A percentile compares a stretch with the other conserved stretches of the same genome.
Conservation (phyloP, 2,888 invertebrate genomes). For the Nephrotoma appendiculata region DNA sequence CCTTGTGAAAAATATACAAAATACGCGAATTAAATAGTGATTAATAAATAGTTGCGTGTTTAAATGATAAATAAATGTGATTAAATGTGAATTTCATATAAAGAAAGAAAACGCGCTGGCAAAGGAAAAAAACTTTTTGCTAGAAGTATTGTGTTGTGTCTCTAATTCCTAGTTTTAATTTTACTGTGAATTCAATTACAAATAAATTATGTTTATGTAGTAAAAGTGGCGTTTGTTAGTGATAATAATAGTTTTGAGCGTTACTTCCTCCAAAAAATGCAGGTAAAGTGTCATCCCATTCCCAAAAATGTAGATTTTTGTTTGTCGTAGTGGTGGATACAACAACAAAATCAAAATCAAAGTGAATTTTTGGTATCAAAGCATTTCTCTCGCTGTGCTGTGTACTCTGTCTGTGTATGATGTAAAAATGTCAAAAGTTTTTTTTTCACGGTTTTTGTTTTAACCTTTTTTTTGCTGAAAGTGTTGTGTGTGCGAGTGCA, state of each 20-base stretch:
- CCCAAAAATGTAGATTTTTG: neutral
- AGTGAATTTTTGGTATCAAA: neutral
- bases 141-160: neutral
- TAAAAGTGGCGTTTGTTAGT: constrained; percentile 31
- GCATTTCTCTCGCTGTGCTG: neutral
- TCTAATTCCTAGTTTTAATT: neutral
- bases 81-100: neutral
- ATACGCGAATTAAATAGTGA: neutral
- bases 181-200: neutral
- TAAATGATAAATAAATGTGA: neutral
- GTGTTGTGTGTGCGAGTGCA: neutral
- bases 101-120: neutral
- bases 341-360: neutral
- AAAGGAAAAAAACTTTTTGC: neutral
- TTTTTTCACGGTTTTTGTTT: neutral
- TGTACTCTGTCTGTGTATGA: neutral
- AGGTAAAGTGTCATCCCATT: constrained; percentile 18
- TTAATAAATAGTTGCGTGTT: neutral
- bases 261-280: constrained; percentile 31
- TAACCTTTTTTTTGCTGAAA: neutral
- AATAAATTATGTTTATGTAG: constrained; percentile 12
- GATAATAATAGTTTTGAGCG: constrained; percentile 29
- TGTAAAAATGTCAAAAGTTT: neutral
- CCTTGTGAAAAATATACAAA: neutral
- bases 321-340: neutral